Percentiles rank a stretch among this genome's conserved stretches.
Evolutionary conservation across 1,140 invertebrate genomes (phyloP).

Genomic region (Trichonephila inaurata): DNA sequence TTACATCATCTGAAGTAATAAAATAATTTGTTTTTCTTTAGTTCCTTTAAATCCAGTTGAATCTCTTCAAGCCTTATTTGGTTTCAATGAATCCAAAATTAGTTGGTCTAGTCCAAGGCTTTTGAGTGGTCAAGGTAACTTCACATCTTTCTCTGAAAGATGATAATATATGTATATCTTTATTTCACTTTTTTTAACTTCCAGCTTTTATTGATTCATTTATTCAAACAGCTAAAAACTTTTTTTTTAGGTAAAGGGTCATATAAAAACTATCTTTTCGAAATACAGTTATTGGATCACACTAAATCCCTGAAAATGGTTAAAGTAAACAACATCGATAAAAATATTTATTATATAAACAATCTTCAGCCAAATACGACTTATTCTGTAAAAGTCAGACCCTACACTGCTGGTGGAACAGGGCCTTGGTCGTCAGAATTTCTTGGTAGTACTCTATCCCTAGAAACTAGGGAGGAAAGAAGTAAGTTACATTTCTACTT

Average conservation of each 20-base stretch:
- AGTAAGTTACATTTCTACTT: no score
- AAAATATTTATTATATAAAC: slow-evolving; percentile 67
- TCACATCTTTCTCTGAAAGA: background rate
- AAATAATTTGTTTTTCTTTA: slow-evolving; percentile 71
- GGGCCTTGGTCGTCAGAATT: slow-evolving; percentile 87
- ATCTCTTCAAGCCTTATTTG: slow-evolving; percentile 89
- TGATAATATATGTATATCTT: no score
- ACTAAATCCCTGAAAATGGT: background rate
- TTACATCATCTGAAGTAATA: background rate
- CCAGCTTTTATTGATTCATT: no score
- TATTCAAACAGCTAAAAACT: no score
- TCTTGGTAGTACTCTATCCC: slow-evolving; percentile 81
- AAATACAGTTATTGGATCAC: slow-evolving; percentile 85
- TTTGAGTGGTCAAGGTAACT: slow-evolving; percentile 87
- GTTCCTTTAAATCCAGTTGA: slow-evolving; percentile 88
- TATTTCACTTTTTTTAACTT: no score
- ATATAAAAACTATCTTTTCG: slow-evolving; percentile 92
- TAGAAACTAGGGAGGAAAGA: slow-evolving; percentile 78
- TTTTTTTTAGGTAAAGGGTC: slow-evolving; percentile 83
- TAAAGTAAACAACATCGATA: slow-evolving; percentile 59
- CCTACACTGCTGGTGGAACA: slow-evolving; percentile 87
- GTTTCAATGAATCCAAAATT: slow-evolving; percentile 85
- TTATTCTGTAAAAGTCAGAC: slow-evolving; percentile 89
- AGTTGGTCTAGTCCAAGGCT: slow-evolving; percentile 89
- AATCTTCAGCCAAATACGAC: slow-evolving; percentile 87